A percentile compares a stretch with the other conserved stretches of the same genome.
These are phyloP conservation scores for Antigone vipio DNA, from an alignment of 2,113 vertebrate genomes.

Conservation along the genomic window DNA sequence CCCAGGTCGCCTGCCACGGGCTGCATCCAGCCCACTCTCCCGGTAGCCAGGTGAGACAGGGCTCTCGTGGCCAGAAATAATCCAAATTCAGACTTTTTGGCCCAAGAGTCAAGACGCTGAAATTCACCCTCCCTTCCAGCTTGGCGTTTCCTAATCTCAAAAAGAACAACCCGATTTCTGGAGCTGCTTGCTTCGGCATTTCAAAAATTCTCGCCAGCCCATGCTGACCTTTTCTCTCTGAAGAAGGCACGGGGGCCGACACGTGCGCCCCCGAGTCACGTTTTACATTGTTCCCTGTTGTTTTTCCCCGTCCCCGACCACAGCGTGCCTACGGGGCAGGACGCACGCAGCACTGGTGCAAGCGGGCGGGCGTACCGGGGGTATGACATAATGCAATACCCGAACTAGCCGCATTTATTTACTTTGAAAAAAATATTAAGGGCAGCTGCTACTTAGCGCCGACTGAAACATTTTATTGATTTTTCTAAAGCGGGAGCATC, in stretches of 20 bases:
- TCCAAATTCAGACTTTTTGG: neutral
- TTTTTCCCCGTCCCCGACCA: neutral
- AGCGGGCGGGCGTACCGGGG: neutral
- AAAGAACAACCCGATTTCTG: neutral
- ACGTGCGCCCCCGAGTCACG: neutral
- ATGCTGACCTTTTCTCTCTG: neutral
- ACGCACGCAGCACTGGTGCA: neutral
- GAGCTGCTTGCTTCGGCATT: neutral
- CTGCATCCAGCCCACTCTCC: neutral
- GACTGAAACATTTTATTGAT: neutral
- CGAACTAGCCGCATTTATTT: neutral
- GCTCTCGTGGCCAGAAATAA: neutral
- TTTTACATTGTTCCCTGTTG: neutral
- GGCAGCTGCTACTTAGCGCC: neutral
- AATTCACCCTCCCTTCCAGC: neutral
- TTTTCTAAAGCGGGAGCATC: neutral
- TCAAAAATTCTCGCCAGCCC: neutral
- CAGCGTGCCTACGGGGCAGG: neutral
- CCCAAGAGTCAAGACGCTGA: neutral
- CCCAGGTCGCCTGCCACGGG: accelerated
- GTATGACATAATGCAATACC: neutral
- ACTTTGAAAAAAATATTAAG: neutral
- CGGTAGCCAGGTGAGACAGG: accelerated
- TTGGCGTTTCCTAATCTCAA: neutral
- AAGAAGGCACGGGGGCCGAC: neutral